phyloP scores from a whole-genome alignment of 2,797 vertebrate species.

The Danio kyathit region DNA sequence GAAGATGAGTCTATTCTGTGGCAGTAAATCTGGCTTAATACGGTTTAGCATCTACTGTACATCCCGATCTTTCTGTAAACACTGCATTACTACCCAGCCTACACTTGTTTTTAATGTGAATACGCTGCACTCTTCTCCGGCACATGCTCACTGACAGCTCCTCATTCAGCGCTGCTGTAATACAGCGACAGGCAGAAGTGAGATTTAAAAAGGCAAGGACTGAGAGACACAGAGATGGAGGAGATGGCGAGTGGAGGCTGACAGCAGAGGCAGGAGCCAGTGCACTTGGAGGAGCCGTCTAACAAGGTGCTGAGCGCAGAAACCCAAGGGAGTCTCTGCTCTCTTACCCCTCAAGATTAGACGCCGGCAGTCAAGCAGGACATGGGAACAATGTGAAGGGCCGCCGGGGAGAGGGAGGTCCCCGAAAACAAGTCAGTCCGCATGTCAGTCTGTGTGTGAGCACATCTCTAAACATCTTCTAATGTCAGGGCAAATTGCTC shows the following conservation, averaged over 20 bases:
- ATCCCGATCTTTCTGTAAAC: constrained; percentile 31
- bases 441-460: constrained; percentile 71
- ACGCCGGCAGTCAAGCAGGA: constrained; percentile 79
- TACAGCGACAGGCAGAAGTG: constrained; percentile 31
- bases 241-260: constrained; percentile 59
- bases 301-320: constrained; percentile 85
- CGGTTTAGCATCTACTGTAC: background rate
- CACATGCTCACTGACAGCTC: background rate
- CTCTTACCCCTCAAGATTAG: constrained; percentile 84
- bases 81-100: background rate
- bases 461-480: constrained; percentile 84
- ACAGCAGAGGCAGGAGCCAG: constrained; percentile 48
- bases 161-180: constrained; percentile 21
- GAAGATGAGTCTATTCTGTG: background rate
- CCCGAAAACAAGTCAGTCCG: constrained; percentile 74
- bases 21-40: constrained; percentile 9
- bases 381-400: constrained; percentile 68
- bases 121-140: background rate
- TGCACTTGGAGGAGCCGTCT: constrained; percentile 72
- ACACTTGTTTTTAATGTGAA: constrained; percentile 23
- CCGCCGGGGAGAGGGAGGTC: constrained; percentile 71
- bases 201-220: constrained; percentile 51
- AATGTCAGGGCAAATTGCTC: constrained; percentile 90
- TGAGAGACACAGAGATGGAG: constrained; percentile 55
- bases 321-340: constrained; percentile 82